phyloP scores from a whole-genome alignment of 1,140 invertebrate genomes.

The Anoplolepis gracilipes region DNA sequence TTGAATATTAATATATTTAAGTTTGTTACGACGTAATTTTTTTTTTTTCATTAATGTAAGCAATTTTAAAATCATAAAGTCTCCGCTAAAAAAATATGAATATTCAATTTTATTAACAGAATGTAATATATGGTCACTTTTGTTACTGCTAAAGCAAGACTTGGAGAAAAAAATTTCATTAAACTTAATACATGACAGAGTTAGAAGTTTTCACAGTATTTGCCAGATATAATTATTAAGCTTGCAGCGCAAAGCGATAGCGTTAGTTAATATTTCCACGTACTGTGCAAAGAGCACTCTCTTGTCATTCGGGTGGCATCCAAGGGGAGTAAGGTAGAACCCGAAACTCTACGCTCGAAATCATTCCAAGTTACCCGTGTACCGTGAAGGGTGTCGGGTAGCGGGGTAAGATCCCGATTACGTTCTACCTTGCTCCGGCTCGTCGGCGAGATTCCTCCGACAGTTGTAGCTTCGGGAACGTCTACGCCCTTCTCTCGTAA shows the following conservation, averaged over 20 bases:
- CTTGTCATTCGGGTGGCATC: slow-evolving; percentile 37
- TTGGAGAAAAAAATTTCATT: background rate
- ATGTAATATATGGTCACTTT: background rate
- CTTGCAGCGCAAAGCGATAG: slow-evolving; percentile 20
- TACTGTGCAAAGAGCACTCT: slow-evolving; percentile 11
- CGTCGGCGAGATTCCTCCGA: slow-evolving; percentile 60
- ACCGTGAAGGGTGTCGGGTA: slow-evolving; percentile 48
- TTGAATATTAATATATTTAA: background rate
- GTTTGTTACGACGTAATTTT: background rate
- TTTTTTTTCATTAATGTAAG: background rate
- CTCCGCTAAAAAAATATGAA: no score
- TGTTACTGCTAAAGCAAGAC: background rate
- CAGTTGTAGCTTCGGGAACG: slow-evolving; percentile 59
- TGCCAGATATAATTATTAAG: slow-evolving; percentile 12
- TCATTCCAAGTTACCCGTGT: slow-evolving; percentile 58
- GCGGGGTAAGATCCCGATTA: slow-evolving; percentile 53
- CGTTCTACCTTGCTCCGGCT: slow-evolving; percentile 29
- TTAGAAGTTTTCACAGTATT: slow-evolving; percentile 1
- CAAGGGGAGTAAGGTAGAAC: slow-evolving; percentile 18
- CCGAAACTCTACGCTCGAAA: slow-evolving; percentile 57
- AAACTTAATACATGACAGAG: background rate
- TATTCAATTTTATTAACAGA: background rate
- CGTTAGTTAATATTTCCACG: slow-evolving; percentile 52
- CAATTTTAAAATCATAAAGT: background rate
- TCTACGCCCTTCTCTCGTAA: slow-evolving; percentile 75